phyloP scores from a whole-genome alignment of 92 coral and sea anemone species.

The Epizoanthus stellaris region DNA sequence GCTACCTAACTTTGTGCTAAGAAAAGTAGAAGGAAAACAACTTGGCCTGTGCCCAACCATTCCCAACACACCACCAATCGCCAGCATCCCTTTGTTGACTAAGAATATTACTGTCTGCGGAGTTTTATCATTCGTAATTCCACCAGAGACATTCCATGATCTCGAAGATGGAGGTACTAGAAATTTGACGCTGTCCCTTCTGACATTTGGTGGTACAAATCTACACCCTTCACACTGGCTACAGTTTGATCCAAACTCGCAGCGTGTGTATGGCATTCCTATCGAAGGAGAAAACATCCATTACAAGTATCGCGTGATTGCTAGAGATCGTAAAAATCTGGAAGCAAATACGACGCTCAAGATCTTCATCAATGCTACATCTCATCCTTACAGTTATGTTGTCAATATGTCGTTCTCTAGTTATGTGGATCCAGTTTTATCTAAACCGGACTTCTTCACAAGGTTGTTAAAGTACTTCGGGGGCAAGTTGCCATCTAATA shows the following conservation, averaged over 20 bases:
- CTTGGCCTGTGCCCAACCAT: constrained; percentile 12
- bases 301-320: constrained; percentile 68
- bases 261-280: constrained; percentile 63
- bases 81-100: neutral
- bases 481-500: neutral
- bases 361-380: constrained; percentile 49
- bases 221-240: constrained; percentile 56
- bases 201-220: constrained; percentile 42
- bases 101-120: constrained; percentile 34
- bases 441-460: constrained; percentile 30
- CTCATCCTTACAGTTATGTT: constrained; percentile 23
- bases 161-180: constrained; percentile 76
- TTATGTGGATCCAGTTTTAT: constrained; percentile 21
- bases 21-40: constrained; percentile 5
- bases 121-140: constrained; percentile 34
- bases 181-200: constrained; percentile 61
- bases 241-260: constrained; percentile 56
- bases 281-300: constrained; percentile 34
- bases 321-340: constrained; percentile 68
- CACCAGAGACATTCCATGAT: constrained; percentile 69
- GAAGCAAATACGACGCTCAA: constrained; percentile 53
- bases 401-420: constrained; percentile 32
- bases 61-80: constrained; percentile 47
- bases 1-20: constrained; percentile 37
- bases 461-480: constrained; percentile 9